Evolutionary conservation across 2,888 invertebrate genomes (phyloP).

Genomic region (Gymnocheta viridis): DNA sequence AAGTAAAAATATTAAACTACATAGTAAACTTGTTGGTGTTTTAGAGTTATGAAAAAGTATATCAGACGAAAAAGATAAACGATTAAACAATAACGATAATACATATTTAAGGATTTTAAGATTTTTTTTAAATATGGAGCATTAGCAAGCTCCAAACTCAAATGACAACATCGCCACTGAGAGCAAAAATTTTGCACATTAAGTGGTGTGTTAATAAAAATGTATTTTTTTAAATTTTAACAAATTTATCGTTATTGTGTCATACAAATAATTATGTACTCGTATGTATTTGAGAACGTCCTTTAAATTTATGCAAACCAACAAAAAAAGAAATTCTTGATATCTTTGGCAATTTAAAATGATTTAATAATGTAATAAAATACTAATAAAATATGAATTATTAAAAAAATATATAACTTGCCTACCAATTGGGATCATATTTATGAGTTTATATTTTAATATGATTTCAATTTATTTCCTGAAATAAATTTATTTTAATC

Average conservation of each 20-base stretch:
- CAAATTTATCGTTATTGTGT: not conserved
- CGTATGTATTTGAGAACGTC: not conserved
- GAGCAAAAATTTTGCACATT: no score
- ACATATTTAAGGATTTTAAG: no score
- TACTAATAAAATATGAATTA: constrained; percentile 20
- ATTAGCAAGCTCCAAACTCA: no score
- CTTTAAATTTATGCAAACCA: not conserved
- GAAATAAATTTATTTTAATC: constrained; percentile 26
- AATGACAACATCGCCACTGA: no score
- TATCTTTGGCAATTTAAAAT: not conserved
- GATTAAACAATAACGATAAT: no score
- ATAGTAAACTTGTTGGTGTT: no score
- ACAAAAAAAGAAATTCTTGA: not conserved
- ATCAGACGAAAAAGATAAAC: no score
- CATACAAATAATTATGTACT: no score
- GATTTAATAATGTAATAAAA: constrained; percentile 23
- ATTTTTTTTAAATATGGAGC: no score
- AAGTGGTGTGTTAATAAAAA: no score
- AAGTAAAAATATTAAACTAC: no score
- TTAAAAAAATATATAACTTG: constrained; percentile 27
- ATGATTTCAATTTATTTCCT: constrained; percentile 29
- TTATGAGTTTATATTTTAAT: constrained; percentile 4
- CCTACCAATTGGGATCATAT: constrained; percentile 12
- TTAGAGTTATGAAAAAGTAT: no score
- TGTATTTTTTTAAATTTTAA: not conserved